phyloP scores from a whole-genome alignment of 2,888 invertebrate genomes.

The Tolmerus cingulatus region DNA sequence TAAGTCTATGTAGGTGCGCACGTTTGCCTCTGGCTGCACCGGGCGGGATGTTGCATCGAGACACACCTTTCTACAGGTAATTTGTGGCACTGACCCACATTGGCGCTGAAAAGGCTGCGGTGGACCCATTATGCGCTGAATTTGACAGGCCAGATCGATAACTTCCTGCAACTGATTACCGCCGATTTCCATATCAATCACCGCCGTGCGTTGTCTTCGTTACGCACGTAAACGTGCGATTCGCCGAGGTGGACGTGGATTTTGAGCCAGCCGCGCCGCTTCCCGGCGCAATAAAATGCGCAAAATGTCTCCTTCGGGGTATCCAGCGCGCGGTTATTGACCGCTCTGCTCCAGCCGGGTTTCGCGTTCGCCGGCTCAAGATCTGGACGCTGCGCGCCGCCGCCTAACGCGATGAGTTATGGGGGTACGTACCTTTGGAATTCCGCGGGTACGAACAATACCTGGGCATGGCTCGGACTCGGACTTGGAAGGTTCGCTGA shows the following conservation, averaged over 20 bases:
- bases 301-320: constrained; percentile 27
- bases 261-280: not conserved
- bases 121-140: not conserved
- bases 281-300: not conserved
- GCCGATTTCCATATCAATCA: constrained; percentile 20
- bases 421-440: constrained; percentile 5
- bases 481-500: not conserved
- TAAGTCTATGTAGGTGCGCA: no score
- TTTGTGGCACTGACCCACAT: constrained; percentile 26
- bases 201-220: not conserved
- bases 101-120: not conserved
- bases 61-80: not conserved
- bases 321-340: constrained; percentile 28
- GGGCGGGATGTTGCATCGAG: not conserved
- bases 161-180: constrained; percentile 27
- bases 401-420: constrained; percentile 21
- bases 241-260: not conserved
- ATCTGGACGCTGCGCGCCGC: not conserved
- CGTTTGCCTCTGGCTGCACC: not conserved
- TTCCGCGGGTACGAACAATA: constrained; percentile 17
- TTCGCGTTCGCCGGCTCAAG: not conserved
- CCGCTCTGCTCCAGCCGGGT: not conserved
- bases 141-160: constrained; percentile 18
- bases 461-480: not conserved
- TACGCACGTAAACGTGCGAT: not conserved